These are phyloP conservation scores for Myiozetetes cayanensis DNA, from an alignment of 2,113 vertebrate genomes.

Conservation along the genomic window DNA sequence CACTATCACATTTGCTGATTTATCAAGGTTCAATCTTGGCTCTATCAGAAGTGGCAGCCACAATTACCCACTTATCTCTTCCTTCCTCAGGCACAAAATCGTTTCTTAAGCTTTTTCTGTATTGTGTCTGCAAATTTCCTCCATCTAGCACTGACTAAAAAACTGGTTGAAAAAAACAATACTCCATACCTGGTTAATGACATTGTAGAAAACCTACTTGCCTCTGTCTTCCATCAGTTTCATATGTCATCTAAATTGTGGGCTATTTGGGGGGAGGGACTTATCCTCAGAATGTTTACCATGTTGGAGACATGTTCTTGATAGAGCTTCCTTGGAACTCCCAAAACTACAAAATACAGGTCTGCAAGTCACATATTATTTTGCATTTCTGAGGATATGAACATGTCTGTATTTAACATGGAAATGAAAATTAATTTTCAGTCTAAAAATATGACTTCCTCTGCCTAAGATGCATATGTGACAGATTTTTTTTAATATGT, in stretches of 20 bases:
- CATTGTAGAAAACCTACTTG: not conserved
- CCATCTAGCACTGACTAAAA: not conserved
- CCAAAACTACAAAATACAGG: not conserved
- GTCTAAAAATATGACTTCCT: not conserved
- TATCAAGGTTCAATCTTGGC: not conserved
- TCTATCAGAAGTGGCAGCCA: not conserved
- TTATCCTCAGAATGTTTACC: not conserved
- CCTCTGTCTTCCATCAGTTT: not conserved
- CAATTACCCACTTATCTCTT: conserved; percentile 4
- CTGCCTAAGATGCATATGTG: not conserved
- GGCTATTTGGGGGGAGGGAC: not conserved
- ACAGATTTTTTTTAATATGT: not conserved
- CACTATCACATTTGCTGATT: not conserved
- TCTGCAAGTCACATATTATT: not conserved
- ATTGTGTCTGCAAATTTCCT: not conserved
- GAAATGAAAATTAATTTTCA: not conserved
- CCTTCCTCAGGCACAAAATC: conserved; percentile 11
- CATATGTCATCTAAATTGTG: not conserved
- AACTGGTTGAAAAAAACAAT: not conserved
- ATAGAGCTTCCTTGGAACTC: not conserved
- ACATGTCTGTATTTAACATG: not conserved
- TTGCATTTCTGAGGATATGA: not conserved
- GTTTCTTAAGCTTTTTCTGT: not conserved
- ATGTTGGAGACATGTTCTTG: not conserved
- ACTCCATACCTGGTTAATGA: not conserved